Evolutionary conservation across 1,140 invertebrate species (phyloP), one percentile per base, ranked within the genome.

Genomic region (Drosophila biarmipes): DNA sequence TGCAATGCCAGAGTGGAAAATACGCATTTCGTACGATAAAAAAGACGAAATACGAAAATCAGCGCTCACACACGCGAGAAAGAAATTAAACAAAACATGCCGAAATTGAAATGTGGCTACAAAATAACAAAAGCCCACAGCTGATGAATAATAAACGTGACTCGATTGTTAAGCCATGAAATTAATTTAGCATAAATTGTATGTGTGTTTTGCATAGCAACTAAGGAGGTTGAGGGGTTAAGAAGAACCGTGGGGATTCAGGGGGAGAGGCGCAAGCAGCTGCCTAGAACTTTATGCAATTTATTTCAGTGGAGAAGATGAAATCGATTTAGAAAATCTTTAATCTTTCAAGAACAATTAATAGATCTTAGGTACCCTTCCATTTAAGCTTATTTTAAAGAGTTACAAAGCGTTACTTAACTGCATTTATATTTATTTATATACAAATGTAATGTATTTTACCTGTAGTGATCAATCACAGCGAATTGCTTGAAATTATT

Each of bases 141-240:
- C 59, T 46, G 61, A 77, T 81, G 78, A 73, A 81, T 77, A 77
- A 72, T 81, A 62, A 81, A 81, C 78, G 78, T 77, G 78, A 81
- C 73, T 73, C 40, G 73, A 45, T 62, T 81, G 56, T 73, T 63
- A 81, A 81, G 56, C 43, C 48, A 57, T 73, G 42, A 61, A 77
- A 78, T 78, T 77, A 77, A 81, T 81, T 81, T 81, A 67, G 67
- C 73, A 81, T 81, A 81, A 75, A 80, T 61, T 64, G 66, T 51
- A 57, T 56, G 21, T 71, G 54, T 63, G 52, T 19, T 43, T 78
- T 48, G 61, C 75, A 78, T 73, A 49, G 45, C 38, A 61, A 48
- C 37, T 15, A 24, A 38, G 27, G 27, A 24, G 51, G 45, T 31
- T 14, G 14, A 43, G 19, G 37, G 40, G 31, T 29, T 54, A 51